Percentiles rank a stretch among this genome's conserved stretches.
Conservation (phyloP, 2,797 vertebrate genomes). For the Rhodeus uyekii region DNA sequence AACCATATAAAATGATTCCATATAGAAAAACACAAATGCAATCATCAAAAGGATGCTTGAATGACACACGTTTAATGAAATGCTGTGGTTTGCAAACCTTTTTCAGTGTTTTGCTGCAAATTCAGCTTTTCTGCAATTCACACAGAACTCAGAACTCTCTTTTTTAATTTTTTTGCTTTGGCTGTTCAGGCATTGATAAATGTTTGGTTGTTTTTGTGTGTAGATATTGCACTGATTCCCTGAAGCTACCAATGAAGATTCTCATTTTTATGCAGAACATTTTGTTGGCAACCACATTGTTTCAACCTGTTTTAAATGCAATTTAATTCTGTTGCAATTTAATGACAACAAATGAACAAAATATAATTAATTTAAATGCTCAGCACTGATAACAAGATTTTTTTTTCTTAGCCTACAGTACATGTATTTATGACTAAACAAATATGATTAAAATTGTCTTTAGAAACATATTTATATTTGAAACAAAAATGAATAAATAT, state of each 20-base stretch:
- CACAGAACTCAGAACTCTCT: background rate
- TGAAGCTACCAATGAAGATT: background rate
- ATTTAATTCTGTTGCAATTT: background rate
- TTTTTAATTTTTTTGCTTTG: no score
- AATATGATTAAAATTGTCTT: background rate
- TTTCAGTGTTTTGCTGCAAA: background rate
- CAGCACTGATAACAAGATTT: background rate
- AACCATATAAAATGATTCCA: background rate
- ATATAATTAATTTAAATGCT: background rate
- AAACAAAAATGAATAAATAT: background rate
- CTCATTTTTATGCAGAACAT: slow-evolving; percentile 12
- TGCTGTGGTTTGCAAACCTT: background rate
- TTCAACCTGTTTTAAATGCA: no score
- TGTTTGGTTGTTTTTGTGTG: background rate
- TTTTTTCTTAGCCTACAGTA: background rate
- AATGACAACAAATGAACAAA: background rate
- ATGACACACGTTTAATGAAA: no score
- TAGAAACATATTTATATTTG: background rate
- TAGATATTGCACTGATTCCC: background rate
- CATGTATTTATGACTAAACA: background rate
- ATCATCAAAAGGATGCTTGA: background rate
- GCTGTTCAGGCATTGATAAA: background rate
- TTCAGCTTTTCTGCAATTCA: background rate
- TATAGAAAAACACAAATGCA: background rate
- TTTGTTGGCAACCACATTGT: background rate